Evolutionary conservation across 1,140 invertebrate species (phyloP), one percentile per base, ranked within the genome.

Genomic region (Euura saliciscinereae): DNA sequence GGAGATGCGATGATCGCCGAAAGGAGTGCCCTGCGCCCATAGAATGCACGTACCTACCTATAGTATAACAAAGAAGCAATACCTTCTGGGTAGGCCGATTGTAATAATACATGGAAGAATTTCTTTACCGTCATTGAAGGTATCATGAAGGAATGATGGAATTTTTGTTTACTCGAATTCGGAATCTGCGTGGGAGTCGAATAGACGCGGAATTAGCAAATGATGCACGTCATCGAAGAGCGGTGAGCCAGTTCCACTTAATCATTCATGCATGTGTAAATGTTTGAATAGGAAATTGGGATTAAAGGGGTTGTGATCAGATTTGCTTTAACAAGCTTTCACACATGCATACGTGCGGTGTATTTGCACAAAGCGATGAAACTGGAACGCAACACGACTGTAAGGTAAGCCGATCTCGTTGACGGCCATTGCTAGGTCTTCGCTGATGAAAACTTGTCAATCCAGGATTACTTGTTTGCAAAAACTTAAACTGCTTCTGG

Each of bases 381-480:
- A 59, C 13, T 59, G 51, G 51, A 59, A 59, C 51, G 51, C 51
- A 59, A 59, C 51, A 28, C 28, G 28, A 28, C 28, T 28, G 51
- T 59, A 28, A 28, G 3, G 51, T 59, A 11, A 59, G 51, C 51
- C 51, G 51, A 59, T 59, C 51, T 59, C 13, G 51, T 59, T n/a
- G 6, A 59, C 51, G 6, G 51, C 51, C 51, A 59, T 59, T 59
- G 51, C 51, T 59, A 59, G 51, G 51, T 59, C 51, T 59, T 59
- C 51, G 28, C 28, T n/a, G 1, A 59, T 59, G 51, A n/a, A 59
- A 59, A 59, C 51, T 59, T 59, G 51, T 59, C 51, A 59, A 59
- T 11, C 51, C 51, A 59, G 51, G 13, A 59, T 11, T 59, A 59
- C 51, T 59, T 3, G 13, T 28, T 28, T 28, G 13, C 51, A 59